Conservation (phyloP, 2,888 invertebrate species). For the Hartigia nigra region DNA sequence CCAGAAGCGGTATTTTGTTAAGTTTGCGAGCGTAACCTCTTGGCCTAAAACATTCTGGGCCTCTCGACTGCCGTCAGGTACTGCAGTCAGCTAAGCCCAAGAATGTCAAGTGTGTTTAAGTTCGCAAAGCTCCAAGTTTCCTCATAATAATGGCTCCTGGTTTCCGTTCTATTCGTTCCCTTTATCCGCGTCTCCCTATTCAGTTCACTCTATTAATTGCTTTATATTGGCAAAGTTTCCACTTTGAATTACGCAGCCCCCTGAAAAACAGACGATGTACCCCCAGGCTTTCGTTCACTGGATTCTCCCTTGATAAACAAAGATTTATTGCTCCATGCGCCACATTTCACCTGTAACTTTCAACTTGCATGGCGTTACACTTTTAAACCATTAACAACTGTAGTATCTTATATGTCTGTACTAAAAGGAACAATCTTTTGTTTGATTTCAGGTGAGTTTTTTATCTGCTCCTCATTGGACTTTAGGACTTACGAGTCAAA, state of each 20-base stretch:
- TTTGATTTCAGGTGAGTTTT: neutral
- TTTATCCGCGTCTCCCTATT: constrained; percentile 23
- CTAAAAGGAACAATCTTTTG: neutral
- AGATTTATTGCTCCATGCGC: neutral
- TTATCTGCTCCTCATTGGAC: neutral
- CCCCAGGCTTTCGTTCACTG: neutral
- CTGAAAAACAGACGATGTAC: neutral
- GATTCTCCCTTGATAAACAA: neutral
- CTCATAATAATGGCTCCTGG: constrained; percentile 28
- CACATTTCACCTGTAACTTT: neutral
- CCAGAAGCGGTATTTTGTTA: constrained; percentile 12
- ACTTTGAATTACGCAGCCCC: constrained; percentile 26
- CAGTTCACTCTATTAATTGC: constrained; percentile 37
- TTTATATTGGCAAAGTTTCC: constrained; percentile 45
- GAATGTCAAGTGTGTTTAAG: constrained; percentile 33
- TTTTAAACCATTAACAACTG: neutral
- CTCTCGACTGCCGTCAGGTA: neutral
- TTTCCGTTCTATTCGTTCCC: constrained; percentile 14
- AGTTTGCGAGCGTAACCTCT: neutral
- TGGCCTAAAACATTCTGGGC: constrained; percentile 5
- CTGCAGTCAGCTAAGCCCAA: constrained; percentile 11
- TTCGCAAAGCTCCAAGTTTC: constrained; percentile 29
- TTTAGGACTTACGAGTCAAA: neutral
- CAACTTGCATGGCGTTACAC: neutral
- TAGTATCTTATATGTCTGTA: neutral